Base-by-base conservation (phyloP, 1,140 invertebrate species). In the Tribolium castaneum region DNA sequence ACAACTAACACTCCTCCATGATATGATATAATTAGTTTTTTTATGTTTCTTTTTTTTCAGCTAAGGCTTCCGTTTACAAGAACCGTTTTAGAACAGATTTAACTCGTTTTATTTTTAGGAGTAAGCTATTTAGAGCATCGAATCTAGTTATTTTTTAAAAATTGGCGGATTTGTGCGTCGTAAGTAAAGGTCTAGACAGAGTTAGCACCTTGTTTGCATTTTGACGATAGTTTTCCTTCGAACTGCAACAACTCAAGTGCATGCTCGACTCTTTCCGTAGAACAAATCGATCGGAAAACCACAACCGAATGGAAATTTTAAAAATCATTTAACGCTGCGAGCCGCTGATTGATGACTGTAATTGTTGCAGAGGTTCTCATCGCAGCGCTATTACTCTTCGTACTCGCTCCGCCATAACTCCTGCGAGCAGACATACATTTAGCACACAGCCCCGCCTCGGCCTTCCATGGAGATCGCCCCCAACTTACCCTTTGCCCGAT, bases 351-450 rank as follows among this genome's bases (percentile, higher is more conserved):
- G 49, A 77, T 71, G 30, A 71, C 25, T 74, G 30, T 70, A 62
- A 59, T 81, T 89, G 87, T 90, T 91, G 79, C 92, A 93, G 92
- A 90, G 89, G 87, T 92, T 92, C 86, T 90, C 92, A 79, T 92
- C 92, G 75, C 90, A 91, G 80, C 90, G 92, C 80, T 93, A 92
- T 89, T 93, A 93, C 88, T 93, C 92, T 79, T 90, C 92, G 81
- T 91, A 90, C 84, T 90, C 90, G 74, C 88, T 92, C 84, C 89
- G 92, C 80, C 92, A 93, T 87, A 93, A 93, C 86, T 93, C 92
- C 87, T 92, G 92, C 88, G 92, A 93, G 88, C 92, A 93, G 87
- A 93, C 92, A 84, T 93, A 92, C 88, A 93, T 93, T 90, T 93
- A 93, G 92, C 85, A 86, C 70, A 84, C 83, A 80, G 84, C 85